These are phyloP conservation scores for Scomber colias DNA, from an alignment of 2,113 vertebrate species.

Conservation along the genomic window DNA sequence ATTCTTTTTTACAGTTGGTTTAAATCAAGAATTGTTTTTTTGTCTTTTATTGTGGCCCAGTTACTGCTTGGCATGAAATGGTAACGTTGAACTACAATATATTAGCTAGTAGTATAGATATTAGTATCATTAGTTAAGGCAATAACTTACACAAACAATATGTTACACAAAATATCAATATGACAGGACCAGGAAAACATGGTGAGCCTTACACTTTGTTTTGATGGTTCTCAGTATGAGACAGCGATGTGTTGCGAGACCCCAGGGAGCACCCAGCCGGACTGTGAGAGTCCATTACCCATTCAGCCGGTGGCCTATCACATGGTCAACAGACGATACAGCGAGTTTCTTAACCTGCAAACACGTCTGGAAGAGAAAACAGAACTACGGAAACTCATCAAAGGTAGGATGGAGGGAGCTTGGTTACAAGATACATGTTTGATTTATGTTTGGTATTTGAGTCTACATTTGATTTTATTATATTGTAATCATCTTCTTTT, in stretches of 20 bases:
- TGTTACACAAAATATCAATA: not conserved
- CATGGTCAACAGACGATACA: conserved; percentile 96
- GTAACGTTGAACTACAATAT: too few relatives aligned
- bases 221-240: conserved; percentile 88
- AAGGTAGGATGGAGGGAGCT: conserved; percentile 81
- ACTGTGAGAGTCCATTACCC: conserved; percentile 59
- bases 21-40: too few relatives aligned
- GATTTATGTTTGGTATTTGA: not conserved
- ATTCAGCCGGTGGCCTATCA: conserved; percentile 94
- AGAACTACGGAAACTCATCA: conserved; percentile 93
- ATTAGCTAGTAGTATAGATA: too few relatives aligned
- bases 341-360: conserved; percentile 97
- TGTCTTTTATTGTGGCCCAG: too few relatives aligned
- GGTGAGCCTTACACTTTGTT: not conserved
- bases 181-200: not conserved
- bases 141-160: not conserved
- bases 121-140: too few relatives aligned
- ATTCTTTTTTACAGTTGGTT: too few relatives aligned
- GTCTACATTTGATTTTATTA: not conserved
- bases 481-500: not conserved
- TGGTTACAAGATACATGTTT: not conserved
- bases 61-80: too few relatives aligned
- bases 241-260: conserved; percentile 90
- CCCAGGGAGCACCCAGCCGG: conserved; percentile 46
- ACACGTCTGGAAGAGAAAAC: conserved; percentile 94